These are phyloP conservation scores for Pentalonia nigronervosa DNA, from an alignment of 1,140 invertebrate species.

Conservation along the genomic window DNA sequence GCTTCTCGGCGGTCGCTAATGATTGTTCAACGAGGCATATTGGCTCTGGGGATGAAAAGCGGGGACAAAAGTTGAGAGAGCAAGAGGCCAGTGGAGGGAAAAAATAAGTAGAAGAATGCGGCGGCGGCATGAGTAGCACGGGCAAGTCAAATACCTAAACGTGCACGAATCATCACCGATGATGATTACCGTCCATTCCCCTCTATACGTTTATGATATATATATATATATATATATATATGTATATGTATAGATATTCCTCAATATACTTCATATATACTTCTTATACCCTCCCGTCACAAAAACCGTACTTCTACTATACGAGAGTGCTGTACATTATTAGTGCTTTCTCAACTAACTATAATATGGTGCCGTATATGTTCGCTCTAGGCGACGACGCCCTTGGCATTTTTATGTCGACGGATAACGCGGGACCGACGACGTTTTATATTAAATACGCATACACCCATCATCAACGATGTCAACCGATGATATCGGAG, in stretches of 20 bases:
- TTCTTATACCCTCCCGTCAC: not conserved
- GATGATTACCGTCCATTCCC: conserved; percentile 37
- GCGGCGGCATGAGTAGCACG: not conserved
- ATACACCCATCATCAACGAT: not conserved
- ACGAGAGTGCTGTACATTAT: conserved; percentile 21
- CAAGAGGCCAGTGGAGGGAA: not conserved
- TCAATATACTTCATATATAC: conserved; percentile 21
- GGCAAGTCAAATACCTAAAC: conserved; percentile 43
- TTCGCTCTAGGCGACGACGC: not conserved
- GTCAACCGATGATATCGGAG: not conserved
- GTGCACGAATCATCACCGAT: conserved; percentile 38
- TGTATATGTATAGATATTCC: not conserved
- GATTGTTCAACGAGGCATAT: conserved; percentile 39
- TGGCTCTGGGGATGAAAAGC: not conserved
- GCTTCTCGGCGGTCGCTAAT: conserved; percentile 45
- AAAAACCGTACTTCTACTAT: conserved; percentile 3
- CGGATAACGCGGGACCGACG: not conserved
- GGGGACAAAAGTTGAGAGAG: not conserved
- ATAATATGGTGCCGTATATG: not conserved
- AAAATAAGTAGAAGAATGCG: conserved; percentile 50
- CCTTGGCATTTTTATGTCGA: conserved; percentile 41
- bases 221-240: not conserved
- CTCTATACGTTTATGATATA: not conserved
- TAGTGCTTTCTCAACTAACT: conserved; percentile 26
- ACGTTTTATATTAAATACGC: conserved; percentile 39